These are phyloP conservation scores for Hypena proboscidalis DNA, from an alignment of 2,888 invertebrate genomes.

Conservation along the genomic window DNA sequence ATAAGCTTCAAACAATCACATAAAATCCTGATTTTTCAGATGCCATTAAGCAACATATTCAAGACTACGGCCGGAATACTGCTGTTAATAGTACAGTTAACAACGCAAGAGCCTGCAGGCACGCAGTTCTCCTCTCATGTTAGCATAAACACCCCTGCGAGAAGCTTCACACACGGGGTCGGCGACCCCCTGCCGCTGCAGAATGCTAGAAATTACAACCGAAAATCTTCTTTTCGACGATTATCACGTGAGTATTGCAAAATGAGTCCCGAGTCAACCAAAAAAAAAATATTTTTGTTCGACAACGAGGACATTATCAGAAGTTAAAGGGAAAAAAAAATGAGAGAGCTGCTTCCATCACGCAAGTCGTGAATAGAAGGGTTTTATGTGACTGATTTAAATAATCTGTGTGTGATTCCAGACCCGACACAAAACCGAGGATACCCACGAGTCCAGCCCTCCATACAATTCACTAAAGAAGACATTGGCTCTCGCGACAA, in stretches of 20 bases:
- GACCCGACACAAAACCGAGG: constrained; percentile 24
- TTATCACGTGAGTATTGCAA: constrained; percentile 52
- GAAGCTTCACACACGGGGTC: constrained; percentile 77
- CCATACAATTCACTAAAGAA: constrained; percentile 69
- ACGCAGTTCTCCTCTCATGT: constrained; percentile 78
- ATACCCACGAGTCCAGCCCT: constrained; percentile 69
- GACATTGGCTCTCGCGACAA: constrained; percentile 52
- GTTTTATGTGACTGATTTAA: background rate
- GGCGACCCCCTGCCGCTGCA: constrained; percentile 65
- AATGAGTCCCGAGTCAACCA: constrained; percentile 7
- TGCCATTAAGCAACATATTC: constrained; percentile 27
- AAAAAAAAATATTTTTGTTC: too few relatives aligned
- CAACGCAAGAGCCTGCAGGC: constrained; percentile 48
- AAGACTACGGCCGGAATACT: constrained; percentile 39
- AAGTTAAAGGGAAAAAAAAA: too few relatives aligned
- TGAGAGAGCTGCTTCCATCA: too few relatives aligned
- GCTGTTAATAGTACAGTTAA: constrained; percentile 48
- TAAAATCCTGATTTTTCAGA: constrained; percentile 42
- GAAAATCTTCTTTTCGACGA: constrained; percentile 43
- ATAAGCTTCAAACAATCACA: too few relatives aligned
- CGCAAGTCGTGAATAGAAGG: too few relatives aligned
- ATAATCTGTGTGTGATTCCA: constrained; percentile 14
- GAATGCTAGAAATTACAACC: constrained; percentile 44
- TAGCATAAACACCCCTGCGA: constrained; percentile 72
- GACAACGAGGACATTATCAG: too few relatives aligned